Conservation (phyloP, 2,113 vertebrate genomes). For the Brienomyrus brachyistius region DNA sequence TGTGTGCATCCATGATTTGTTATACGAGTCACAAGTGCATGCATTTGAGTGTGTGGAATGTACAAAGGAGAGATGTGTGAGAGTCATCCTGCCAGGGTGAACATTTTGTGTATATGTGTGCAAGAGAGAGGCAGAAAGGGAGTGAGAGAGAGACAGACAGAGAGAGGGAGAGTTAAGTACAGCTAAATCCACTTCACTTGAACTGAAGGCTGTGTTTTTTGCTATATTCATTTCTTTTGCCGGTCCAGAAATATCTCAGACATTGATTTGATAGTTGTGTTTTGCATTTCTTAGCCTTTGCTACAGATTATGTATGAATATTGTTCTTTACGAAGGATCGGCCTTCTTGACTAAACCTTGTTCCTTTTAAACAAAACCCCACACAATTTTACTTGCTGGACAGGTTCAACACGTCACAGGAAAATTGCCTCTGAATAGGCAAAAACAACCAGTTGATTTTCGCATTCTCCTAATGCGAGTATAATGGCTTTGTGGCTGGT, state of each 20-base stretch:
- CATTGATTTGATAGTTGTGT: conserved; percentile 16
- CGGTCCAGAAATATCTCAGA: conserved; percentile 19
- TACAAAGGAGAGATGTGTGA: background rate
- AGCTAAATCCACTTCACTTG: conserved; percentile 8
- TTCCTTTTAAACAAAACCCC: background rate
- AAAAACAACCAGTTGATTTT: background rate
- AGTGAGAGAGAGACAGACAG: background rate
- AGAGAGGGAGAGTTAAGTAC: background rate
- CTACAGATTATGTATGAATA: background rate
- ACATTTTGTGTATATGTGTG: background rate
- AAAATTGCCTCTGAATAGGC: conserved; percentile 7
- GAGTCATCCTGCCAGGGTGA: background rate
- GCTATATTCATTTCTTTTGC: conserved; percentile 15
- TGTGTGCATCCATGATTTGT: background rate
- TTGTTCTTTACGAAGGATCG: background rate
- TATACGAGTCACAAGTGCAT: background rate
- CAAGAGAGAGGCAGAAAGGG: background rate
- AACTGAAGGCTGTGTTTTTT: conserved; percentile 16
- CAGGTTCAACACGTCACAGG: background rate
- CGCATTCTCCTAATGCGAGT: background rate
- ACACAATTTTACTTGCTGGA: background rate
- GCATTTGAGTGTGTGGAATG: background rate
- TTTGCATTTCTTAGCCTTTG: conserved; percentile 8
- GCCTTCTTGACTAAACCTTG: background rate
- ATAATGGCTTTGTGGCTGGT: background rate